Conservation (phyloP, 2,797 vertebrate species). For the Pteronotus mesoamericanus region DNA sequence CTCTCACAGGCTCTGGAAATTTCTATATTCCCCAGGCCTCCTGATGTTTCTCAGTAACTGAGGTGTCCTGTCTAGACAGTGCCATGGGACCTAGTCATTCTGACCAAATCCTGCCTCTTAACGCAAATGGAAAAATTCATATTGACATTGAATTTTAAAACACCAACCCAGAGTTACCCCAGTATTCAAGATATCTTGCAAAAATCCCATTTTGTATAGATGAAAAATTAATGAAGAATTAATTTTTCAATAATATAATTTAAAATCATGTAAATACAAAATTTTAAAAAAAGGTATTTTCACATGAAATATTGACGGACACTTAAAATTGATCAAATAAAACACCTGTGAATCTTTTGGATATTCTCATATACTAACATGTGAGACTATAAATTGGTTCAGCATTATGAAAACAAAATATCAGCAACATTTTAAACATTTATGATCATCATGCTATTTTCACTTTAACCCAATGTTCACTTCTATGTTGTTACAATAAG, state of each 20-base stretch:
- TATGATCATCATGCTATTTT: background rate
- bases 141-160: background rate
- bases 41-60: background rate
- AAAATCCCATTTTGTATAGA: background rate
- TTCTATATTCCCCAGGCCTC: background rate
- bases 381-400: background rate
- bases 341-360: background rate
- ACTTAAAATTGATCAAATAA: background rate
- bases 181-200: background rate
- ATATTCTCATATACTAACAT: background rate
- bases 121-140: background rate
- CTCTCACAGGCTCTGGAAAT: background rate
- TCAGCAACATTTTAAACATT: background rate
- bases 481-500: background rate
- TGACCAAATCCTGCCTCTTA: background rate
- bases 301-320: background rate
- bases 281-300: slow-evolving; percentile 5
- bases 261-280: background rate
- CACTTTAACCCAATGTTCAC: background rate
- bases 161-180: background rate
- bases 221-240: background rate
- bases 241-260: slow-evolving; percentile 2
- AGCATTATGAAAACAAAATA: background rate
- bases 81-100: background rate
- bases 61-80: background rate